phyloP scores from a whole-genome alignment of 2,888 invertebrate species.

The Ophion ventricosus region DNA sequence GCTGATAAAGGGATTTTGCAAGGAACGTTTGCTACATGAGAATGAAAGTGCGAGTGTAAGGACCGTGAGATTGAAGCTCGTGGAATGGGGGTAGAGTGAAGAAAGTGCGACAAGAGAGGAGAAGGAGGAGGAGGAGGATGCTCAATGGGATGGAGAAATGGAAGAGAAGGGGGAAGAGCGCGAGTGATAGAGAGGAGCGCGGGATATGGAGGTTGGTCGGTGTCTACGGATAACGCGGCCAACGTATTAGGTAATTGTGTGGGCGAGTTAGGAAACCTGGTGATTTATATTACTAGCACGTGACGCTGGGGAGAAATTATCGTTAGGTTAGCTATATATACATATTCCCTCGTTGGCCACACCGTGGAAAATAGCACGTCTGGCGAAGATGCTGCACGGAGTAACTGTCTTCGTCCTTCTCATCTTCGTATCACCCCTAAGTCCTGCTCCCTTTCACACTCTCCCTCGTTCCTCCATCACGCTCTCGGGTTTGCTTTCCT shows the following conservation, averaged over 20 bases:
- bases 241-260: slow-evolving; percentile 80
- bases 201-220: slow-evolving; percentile 57
- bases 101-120: slow-evolving; percentile 49
- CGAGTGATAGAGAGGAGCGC: slow-evolving; percentile 32
- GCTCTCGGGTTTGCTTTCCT: neutral
- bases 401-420: slow-evolving; percentile 15
- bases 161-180: slow-evolving; percentile 16
- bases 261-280: slow-evolving; percentile 73
- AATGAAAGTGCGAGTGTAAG: slow-evolving; percentile 50
- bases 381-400: slow-evolving; percentile 29
- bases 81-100: slow-evolving; percentile 39
- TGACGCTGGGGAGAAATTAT: slow-evolving; percentile 80
- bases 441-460: slow-evolving; percentile 18
- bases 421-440: slow-evolving; percentile 14
- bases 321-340: slow-evolving; percentile 74
- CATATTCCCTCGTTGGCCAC: slow-evolving; percentile 29
- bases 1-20: slow-evolving; percentile 65
- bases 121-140: slow-evolving; percentile 50
- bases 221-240: slow-evolving; percentile 76
- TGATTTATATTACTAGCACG: slow-evolving; percentile 81
- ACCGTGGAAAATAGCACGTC: slow-evolving; percentile 41
- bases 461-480: neutral
- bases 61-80: slow-evolving; percentile 22
- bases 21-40: slow-evolving; percentile 43
- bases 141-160: slow-evolving; percentile 54